A percentile compares a stretch with the other conserved stretches of the same genome.
Conservation (phyloP, 1,140 invertebrate species). For the Sitophilus oryzae region DNA sequence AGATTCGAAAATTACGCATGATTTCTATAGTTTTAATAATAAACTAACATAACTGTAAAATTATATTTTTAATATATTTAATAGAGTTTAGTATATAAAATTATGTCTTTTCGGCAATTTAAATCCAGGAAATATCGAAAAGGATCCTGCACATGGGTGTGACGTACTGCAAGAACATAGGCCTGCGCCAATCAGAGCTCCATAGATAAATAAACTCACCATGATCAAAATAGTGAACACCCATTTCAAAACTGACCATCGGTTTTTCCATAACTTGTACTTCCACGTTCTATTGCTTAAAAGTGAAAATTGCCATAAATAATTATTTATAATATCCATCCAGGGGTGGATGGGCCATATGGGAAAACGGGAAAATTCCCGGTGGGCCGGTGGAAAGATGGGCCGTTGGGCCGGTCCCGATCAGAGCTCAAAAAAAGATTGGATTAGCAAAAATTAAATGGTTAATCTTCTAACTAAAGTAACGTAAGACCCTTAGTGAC, state of each 20-base stretch:
- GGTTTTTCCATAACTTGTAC: slow-evolving; percentile 19
- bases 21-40: too few relatives aligned
- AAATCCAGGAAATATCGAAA: slow-evolving; percentile 12
- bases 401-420: too few relatives aligned
- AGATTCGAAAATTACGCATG: too few relatives aligned
- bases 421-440: too few relatives aligned
- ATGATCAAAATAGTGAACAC: slow-evolving; percentile 19
- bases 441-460: too few relatives aligned
- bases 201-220: slow-evolving; percentile 25
- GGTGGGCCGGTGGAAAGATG: too few relatives aligned
- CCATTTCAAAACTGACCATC: slow-evolving; percentile 24
- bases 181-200: slow-evolving; percentile 24
- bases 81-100: slow-evolving; percentile 17
- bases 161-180: slow-evolving; percentile 23
- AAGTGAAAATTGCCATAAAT: slow-evolving; percentile 7
- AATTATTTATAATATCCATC: not conserved
- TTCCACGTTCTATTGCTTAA: slow-evolving; percentile 15
- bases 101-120: slow-evolving; percentile 19
- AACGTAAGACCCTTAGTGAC: too few relatives aligned
- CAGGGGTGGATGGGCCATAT: too few relatives aligned
- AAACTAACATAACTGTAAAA: too few relatives aligned
- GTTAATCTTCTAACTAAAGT: too few relatives aligned
- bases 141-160: slow-evolving; percentile 14
- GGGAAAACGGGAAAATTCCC: too few relatives aligned
- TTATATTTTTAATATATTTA: not conserved